phyloP scores from a whole-genome alignment of 2,113 vertebrate genomes.

The Trachemys scripta region DNA sequence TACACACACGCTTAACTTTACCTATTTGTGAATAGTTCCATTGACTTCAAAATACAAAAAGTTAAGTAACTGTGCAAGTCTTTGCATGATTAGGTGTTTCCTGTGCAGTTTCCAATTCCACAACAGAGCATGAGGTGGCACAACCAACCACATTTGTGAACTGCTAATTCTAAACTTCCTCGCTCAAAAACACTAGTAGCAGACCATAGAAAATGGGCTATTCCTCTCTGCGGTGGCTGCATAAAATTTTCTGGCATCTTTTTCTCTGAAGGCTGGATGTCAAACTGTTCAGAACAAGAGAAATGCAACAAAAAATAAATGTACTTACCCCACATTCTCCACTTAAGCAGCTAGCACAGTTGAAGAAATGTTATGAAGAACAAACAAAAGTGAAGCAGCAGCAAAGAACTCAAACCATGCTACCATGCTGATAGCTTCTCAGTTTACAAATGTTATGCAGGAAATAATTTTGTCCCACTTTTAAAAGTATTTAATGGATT shows the following conservation, averaged over 20 bases:
- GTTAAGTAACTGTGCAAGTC: neutral
- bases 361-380: neutral
- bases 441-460: neutral
- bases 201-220: neutral
- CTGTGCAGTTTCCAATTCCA: neutral
- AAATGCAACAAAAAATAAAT: neutral
- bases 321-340: neutral
- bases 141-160: neutral
- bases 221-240: too few species aligned
- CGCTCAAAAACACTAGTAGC: neutral
- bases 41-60: neutral
- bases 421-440: neutral
- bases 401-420: neutral
- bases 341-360: neutral
- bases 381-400: neutral
- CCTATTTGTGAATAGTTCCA: neutral
- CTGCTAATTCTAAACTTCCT: neutral
- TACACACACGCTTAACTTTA: neutral
- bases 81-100: neutral
- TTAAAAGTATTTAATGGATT: neutral
- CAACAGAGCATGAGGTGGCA: neutral
- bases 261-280: neutral
- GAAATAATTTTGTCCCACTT: neutral
- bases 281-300: neutral
- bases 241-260: neutral